Evolutionary conservation across 2,797 vertebrate species (phyloP), one percentile per base, ranked within the genome.

Genomic region (Brachyalestes nurse): DNA sequence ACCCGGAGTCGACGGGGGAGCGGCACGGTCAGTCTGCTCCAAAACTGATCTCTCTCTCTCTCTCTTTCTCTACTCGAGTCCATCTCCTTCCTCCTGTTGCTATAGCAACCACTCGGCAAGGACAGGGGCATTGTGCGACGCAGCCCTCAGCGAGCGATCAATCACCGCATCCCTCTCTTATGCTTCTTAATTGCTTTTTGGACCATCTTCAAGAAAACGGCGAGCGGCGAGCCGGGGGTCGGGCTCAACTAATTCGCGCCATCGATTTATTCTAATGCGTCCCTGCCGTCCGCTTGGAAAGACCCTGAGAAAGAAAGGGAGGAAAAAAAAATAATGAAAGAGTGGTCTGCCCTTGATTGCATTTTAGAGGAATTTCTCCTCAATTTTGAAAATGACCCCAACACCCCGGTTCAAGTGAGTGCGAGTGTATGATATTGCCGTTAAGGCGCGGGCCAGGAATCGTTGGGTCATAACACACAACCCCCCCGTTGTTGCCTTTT

Each of bases 21-120:
- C 67, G 58, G 69, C 45, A 47, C 21, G 92, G 93, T 94, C 93
- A 92, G 91, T 89, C 92, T 91, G 87, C 90, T 92, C 90, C 88
- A 90, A 91, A 93, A 93, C 83, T 91, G 89, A 93, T 93, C 92
- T 92, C 92, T 93, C 92, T 92, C 91, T 69, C 13, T 69, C 66
- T 25, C 91, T 92, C 92, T 92, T 34, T 34, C 34, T 34, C 34
- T 34, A 89, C 85, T 87, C 85, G 87, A 58, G 87, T 90, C 88
- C 90, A 90, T 91, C 92, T 86, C 85, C 82, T 89, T 91, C 79
- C 86, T 89, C 64, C 92, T 91, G 94, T 95, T 95, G 91, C 94
- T 91, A 93, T 94, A 91, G 91, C 88, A 91, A 94, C 93, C 4
- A 82, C 90, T 93, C 91, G 86, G 92, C 92, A 91, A 89, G 89